Conservation (phyloP, 2,113 vertebrate species). For the Rhinoderma darwinii region DNA sequence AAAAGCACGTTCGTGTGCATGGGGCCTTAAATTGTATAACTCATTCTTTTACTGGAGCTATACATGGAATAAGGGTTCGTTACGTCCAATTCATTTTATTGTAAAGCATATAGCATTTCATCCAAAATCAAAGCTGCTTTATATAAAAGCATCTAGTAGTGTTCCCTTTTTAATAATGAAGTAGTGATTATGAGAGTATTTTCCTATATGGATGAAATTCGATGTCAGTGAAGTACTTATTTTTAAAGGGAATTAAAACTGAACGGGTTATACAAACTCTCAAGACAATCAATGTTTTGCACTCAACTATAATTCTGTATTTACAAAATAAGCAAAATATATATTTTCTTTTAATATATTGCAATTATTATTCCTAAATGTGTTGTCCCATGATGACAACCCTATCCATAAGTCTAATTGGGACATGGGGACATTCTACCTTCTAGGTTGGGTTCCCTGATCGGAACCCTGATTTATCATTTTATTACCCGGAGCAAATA, state of each 20-base stretch:
- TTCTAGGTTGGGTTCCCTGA: too few species aligned
- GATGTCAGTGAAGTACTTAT: neutral
- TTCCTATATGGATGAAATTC: neutral
- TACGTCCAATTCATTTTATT: neutral
- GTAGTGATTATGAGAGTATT: neutral
- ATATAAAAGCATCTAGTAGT: neutral
- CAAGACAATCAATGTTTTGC: neutral
- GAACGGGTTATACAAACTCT: neutral
- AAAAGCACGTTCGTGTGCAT: too few species aligned
- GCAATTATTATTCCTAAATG: too few species aligned
- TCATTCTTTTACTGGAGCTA: neutral
- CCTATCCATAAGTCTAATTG: too few species aligned
- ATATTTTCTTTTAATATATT: too few species aligned
- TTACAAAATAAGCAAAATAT: too few species aligned
- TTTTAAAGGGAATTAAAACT: neutral
- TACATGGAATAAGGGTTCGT: neutral
- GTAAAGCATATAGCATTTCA: neutral
- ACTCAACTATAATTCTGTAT: neutral
- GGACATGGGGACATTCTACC: too few species aligned
- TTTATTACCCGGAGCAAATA: too few species aligned
- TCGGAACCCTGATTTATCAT: too few species aligned
- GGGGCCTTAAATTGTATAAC: too few species aligned
- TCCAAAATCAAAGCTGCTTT: neutral
- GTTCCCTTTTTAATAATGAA: slow-evolving; percentile 2
- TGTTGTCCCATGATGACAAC: too few species aligned